Conservation (phyloP, 1,140 invertebrate species). For the Hesperophylax magnus region DNA sequence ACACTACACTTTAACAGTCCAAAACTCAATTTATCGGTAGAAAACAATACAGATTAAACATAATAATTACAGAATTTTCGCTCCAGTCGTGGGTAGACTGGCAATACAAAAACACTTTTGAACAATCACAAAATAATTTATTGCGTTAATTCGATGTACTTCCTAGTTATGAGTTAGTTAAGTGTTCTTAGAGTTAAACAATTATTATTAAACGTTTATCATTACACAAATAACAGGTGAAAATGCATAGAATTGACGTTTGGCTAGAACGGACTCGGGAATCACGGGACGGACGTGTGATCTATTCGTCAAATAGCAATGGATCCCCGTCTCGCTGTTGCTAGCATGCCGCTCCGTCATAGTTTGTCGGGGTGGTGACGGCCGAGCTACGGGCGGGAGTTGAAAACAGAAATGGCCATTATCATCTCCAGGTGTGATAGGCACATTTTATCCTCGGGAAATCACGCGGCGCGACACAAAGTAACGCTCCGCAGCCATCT, state of each 20-base stretch:
- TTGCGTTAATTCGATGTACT: slow-evolving; percentile 37
- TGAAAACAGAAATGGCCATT: slow-evolving; percentile 8
- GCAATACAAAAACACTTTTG: slow-evolving; percentile 18
- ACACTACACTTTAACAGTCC: slow-evolving; percentile 20
- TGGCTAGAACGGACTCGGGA: not conserved
- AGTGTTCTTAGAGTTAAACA: slow-evolving; percentile 9
- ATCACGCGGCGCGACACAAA: not conserved
- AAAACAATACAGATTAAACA: slow-evolving; percentile 23
- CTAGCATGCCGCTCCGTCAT: slow-evolving; percentile 23
- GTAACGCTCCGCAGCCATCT: not conserved
- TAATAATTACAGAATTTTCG: not conserved
- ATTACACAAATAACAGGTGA: slow-evolving; percentile 38
- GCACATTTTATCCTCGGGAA: slow-evolving; percentile 32
- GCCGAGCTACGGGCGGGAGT: slow-evolving; percentile 12
- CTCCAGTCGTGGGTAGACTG: not conserved
- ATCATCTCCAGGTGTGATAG: slow-evolving; percentile 8
- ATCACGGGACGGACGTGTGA: slow-evolving; percentile 31
- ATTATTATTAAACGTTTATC: not conserved
- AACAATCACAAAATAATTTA: slow-evolving; percentile 25
- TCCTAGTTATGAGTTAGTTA: slow-evolving; percentile 25
- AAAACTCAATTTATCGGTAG: slow-evolving; percentile 18
- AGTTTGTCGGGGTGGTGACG: not conserved
- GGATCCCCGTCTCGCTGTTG: slow-evolving; percentile 2
- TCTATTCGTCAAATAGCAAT: slow-evolving; percentile 22
- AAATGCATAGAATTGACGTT: slow-evolving; percentile 34